A percentile compares a stretch with the other conserved stretches of the same genome.
Conservation (phyloP, 2,888 invertebrate species). For the Scaeva pyrastri region DNA sequence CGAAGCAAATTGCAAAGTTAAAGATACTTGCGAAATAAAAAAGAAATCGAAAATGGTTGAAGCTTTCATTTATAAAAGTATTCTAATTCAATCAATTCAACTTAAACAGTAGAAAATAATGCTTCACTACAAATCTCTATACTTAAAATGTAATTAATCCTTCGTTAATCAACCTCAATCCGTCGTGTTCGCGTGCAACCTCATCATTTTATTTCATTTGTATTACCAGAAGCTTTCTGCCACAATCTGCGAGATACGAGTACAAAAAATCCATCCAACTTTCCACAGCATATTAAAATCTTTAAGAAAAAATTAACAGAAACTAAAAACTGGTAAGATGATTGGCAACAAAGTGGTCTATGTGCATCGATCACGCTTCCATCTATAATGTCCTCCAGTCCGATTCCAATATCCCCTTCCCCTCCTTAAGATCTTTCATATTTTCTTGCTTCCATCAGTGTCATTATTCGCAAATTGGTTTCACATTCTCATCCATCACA, state of each 20-base stretch:
- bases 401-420: slow-evolving; percentile 17
- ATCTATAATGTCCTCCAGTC: background rate
- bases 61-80: no score
- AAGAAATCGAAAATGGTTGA: no score
- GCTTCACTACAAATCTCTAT: slow-evolving; percentile 22
- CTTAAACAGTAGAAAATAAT: background rate
- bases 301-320: background rate
- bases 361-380: slow-evolving; percentile 18
- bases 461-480: slow-evolving; percentile 63
- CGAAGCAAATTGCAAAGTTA: no score
- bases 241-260: background rate
- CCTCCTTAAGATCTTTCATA: slow-evolving; percentile 38
- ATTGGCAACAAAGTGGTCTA: slow-evolving; percentile 66
- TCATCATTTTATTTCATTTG: slow-evolving; percentile 20
- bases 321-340: slow-evolving; percentile 24
- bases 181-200: background rate
- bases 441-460: background rate
- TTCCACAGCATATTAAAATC: slow-evolving; percentile 27
- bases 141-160: slow-evolving; percentile 49
- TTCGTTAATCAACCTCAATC: slow-evolving; percentile 43
- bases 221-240: slow-evolving; percentile 21
- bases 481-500: slow-evolving; percentile 73
- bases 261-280: slow-evolving; percentile 36
- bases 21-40: no score
- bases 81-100: background rate